A percentile compares a stretch with the other conserved stretches of the same genome.
phyloP scores from a whole-genome alignment of 2,888 invertebrate genomes.

The Amphimallon solstitiale region DNA sequence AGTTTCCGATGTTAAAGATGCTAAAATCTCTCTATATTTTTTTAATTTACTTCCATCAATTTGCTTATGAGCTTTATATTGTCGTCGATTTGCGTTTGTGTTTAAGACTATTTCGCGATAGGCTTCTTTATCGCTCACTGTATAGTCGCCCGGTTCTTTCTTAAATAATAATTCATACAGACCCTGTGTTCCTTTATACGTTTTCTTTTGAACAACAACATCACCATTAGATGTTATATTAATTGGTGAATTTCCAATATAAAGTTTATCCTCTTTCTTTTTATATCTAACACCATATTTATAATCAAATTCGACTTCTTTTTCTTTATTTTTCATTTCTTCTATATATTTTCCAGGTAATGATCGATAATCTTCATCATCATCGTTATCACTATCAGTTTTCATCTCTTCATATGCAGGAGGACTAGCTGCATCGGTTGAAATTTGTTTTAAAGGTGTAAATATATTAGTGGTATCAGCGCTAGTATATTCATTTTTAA shows the following conservation, averaged over 20 bases:
- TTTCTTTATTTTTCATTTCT: slow-evolving; percentile 24
- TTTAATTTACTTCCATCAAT: slow-evolving; percentile 31
- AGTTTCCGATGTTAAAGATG: slow-evolving; percentile 18
- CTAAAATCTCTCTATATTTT: slow-evolving; percentile 39
- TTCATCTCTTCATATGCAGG: not conserved
- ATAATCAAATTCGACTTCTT: slow-evolving; percentile 38
- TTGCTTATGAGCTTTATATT: slow-evolving; percentile 32
- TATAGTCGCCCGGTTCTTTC: slow-evolving; percentile 33
- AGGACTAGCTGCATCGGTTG: not conserved
- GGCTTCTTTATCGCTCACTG: not conserved
- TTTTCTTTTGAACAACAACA: slow-evolving; percentile 17
- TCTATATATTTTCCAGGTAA: slow-evolving; percentile 39
- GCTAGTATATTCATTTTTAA: not conserved
- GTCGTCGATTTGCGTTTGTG: slow-evolving; percentile 36
- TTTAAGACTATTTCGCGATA: slow-evolving; percentile 22
- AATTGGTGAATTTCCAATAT: slow-evolving; percentile 33
- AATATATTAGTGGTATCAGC: too few species aligned
- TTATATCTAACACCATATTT: slow-evolving; percentile 41
- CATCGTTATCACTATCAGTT: slow-evolving; percentile 19
- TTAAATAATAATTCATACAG: slow-evolving; percentile 43
- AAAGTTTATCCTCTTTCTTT: not conserved
- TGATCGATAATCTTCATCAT: slow-evolving; percentile 33
- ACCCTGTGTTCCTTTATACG: slow-evolving; percentile 40
- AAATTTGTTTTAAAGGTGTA: too few species aligned
- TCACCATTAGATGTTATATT: slow-evolving; percentile 18